phyloP scores from a whole-genome alignment of 2,113 vertebrate species.

The Coturnix japonica region DNA sequence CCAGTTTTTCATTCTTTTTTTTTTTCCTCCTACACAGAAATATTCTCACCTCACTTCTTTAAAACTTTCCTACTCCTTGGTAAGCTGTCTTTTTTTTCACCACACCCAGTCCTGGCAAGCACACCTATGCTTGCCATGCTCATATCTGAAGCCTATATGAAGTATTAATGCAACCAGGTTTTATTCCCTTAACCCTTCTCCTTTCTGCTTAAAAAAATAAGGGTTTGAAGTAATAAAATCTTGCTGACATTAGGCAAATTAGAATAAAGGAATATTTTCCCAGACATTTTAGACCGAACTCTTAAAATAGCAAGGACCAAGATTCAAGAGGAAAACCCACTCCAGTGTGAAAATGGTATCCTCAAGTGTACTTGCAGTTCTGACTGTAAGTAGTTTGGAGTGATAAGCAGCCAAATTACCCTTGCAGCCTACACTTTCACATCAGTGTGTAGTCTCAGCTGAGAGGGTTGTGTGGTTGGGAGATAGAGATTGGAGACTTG shows the following conservation, averaged over 20 bases:
- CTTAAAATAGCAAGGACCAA: background rate
- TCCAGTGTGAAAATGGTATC: background rate
- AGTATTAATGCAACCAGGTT: background rate
- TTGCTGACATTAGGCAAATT: background rate
- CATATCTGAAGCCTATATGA: background rate
- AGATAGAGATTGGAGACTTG: background rate
- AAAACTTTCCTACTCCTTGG: background rate
- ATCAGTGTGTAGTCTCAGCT: background rate
- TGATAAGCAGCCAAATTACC: background rate
- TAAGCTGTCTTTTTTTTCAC: background rate
- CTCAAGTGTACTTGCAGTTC: background rate
- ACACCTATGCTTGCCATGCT: background rate
- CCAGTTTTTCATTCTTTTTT: background rate
- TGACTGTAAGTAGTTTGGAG: background rate
- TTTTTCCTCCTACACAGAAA: background rate
- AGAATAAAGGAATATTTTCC: background rate
- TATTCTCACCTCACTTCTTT: background rate
- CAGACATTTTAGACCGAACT: background rate
- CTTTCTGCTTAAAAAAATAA: background rate
- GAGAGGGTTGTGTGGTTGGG: background rate
- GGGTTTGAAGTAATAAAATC: background rate
- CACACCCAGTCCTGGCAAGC: background rate
- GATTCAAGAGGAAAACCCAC: background rate
- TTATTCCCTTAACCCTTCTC: background rate
- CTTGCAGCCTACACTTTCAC: background rate